phyloP scores from a whole-genome alignment of 2,888 invertebrate species.

The Xestia rhomboidea region DNA sequence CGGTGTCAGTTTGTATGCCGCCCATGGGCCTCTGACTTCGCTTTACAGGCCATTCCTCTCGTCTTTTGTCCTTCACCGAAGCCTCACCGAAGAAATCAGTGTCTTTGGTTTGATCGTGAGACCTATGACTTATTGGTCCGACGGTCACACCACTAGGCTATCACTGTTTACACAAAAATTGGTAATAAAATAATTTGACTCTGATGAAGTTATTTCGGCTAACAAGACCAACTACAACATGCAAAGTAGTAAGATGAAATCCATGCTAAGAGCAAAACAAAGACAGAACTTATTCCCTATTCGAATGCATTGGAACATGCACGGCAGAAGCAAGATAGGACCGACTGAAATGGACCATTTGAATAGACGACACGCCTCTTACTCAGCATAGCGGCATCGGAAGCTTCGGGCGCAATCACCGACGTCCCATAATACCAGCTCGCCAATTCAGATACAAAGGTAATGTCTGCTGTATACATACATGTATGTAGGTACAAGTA shows the following conservation, averaged over 20 bases:
- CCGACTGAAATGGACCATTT: constrained; percentile 63
- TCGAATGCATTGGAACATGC: constrained; percentile 53
- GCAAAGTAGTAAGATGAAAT: constrained; percentile 2
- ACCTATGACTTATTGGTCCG: no score
- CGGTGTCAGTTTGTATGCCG: no score
- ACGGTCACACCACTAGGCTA: no score
- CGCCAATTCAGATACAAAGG: constrained; percentile 63
- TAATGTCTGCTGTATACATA: constrained; percentile 50
- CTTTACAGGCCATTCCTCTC: no score
- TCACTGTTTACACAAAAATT: background rate
- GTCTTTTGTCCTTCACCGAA: no score
- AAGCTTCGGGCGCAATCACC: constrained; percentile 71
- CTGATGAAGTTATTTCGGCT: background rate
- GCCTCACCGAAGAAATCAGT: no score
- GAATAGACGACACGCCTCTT: constrained; percentile 66
- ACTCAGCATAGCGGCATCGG: constrained; percentile 60
- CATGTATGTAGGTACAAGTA: constrained; percentile 30
- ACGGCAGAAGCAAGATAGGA: constrained; percentile 54
- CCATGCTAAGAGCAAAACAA: constrained; percentile 44
- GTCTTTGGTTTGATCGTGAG: no score
- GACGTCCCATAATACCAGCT: constrained; percentile 61
- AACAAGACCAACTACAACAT: constrained; percentile 9
- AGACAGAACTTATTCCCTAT: constrained; percentile 38
- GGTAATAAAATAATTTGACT: background rate
- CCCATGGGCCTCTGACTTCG: no score